Evolutionary conservation across 2,113 vertebrate genomes (phyloP), one percentile per base, ranked within the genome.

Genomic region (Pristiophorus japonicus): DNA sequence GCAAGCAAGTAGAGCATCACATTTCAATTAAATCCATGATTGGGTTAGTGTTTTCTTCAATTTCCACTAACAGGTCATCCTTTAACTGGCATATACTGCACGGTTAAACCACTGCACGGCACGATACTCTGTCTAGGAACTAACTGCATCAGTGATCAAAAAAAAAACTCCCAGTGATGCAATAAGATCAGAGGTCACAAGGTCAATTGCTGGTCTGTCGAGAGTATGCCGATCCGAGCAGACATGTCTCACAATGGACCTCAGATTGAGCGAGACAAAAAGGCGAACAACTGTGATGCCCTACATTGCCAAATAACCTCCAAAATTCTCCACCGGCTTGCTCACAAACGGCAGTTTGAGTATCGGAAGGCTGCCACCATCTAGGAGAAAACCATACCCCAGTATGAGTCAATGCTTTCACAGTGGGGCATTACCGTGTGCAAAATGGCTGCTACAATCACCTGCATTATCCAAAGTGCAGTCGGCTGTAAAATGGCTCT

Each of bases 11-110:
- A 18, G 59, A 92, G n/a, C 59, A 63, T 38, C n/a, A 63, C 88
- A 92, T 92, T 92, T 92, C 88, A 92, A 92, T 65, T 63, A 63
- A 90, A 59, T 1, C n/a, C 88, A 63, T 63, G 59, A 91, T 38
- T 63, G 88, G 16, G 18, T 63, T 91, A 55, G 88, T 20, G 55
- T 62, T 90, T 90, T 59, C 87, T 90, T n/a, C 55, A n/a, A 63
- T n/a, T 62, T 16, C 12, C 1, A 91, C 20, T 63, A 62, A 38
- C 30, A 38, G 88, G 88, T 38, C 88, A 63, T 62, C 38, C 59
- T 59, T 59, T 90, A 62, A 34, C 51, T 51, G 14, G 66, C 66
- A 70, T 24, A 75, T 30, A 90, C 4, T 55, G 11, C 87, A 62
- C 1, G 27, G 87, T 10, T 59, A 55, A 4, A 18, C 59, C 16